Evolutionary conservation across 2,113 vertebrate species (phyloP).

Genomic region (Aphyosemion australe): DNA sequence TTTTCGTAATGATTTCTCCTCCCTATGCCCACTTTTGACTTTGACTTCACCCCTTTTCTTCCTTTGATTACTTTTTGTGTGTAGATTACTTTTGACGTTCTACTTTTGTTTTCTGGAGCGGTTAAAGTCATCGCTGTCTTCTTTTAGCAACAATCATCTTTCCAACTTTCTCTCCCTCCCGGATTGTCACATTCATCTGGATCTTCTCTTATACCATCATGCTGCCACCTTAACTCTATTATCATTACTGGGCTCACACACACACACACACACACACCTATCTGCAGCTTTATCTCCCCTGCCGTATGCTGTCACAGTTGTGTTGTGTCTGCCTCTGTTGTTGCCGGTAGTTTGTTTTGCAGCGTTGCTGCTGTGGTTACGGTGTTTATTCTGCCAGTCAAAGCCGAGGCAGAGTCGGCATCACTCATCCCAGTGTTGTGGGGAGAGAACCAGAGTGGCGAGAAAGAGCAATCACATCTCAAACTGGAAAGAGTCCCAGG

Average conservation of each 20-base stretch:
- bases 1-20: slow-evolving; percentile 31
- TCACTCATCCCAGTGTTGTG: slow-evolving; percentile 61
- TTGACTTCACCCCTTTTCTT: slow-evolving; percentile 2
- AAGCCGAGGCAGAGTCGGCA: slow-evolving; percentile 49
- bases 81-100: too few relatives aligned
- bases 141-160: slow-evolving; percentile 22
- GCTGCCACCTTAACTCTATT: slow-evolving; percentile 46
- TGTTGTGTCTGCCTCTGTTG: slow-evolving; percentile 55
- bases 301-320: slow-evolving; percentile 51
- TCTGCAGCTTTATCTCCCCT: slow-evolving; percentile 46
- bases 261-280: slow-evolving; percentile 34
- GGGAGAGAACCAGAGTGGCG: neutral
- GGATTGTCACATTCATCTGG: slow-evolving; percentile 34
- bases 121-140: neutral
- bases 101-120: too few relatives aligned
- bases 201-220: slow-evolving; percentile 31
- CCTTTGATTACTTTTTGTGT: slow-evolving; percentile 15
- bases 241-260: slow-evolving; percentile 32
- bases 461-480: slow-evolving; percentile 51
- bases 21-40: slow-evolving; percentile 16
- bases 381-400: slow-evolving; percentile 70
- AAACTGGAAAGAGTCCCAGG: slow-evolving; percentile 59
- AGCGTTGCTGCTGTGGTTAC: slow-evolving; percentile 50
- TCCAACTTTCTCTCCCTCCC: slow-evolving; percentile 27
- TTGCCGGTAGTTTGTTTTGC: slow-evolving; percentile 63